Base-by-base conservation (phyloP, 2,113 vertebrate genomes). In the Oostethus manadensis region DNA sequence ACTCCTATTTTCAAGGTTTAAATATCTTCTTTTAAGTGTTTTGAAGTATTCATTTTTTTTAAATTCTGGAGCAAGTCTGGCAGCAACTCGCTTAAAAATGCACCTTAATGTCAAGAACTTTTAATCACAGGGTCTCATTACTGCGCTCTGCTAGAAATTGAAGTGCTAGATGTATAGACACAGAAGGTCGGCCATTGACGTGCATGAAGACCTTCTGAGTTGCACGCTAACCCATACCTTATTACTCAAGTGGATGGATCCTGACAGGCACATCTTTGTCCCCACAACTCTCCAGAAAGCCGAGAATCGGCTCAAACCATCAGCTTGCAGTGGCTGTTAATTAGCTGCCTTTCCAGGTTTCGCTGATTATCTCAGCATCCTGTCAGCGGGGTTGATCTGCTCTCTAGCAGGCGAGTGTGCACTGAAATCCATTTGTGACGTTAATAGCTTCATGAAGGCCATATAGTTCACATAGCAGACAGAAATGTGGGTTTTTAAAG, bases 221-320 rank as follows among this genome's bases (percentile, higher is more conserved):
- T 51, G 40, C 29, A 47, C 29, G 61, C 44, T 53, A 40, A 60
- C 62, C 58, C 73, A 58, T 3, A 70, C 70, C 70, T 66, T 75
- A 80, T 84, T 65, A 80, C 73, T 81, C 76, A 82, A 80, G 66
- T 44, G 64, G 74, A 86, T 81, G 26, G 74, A 73, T 77, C 55
- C 70, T 82, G 82, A 84, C 81, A 83, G 76, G 54, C 74, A 70
- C 76, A 68, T 83, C 76, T 81, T 69, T 71, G 72, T 76, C 69
- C 75, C 71, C 71, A 65, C 74, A 65, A 68, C 78, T 86, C 80
- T 64, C 59, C 56, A 73, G 78, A 81, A 84, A 80, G 62, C 66
- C 51, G 58, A 62, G 79, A 74, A 84, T 80, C 76, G 70, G 67
- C 65, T 76, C 78, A 57, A 71, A 80, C 80, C 60, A 76, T 83